Evolutionary conservation across 2,113 vertebrate genomes (phyloP), one percentile per base, ranked within the genome.

Genomic region (pig (Sus scrofa)): DNA sequence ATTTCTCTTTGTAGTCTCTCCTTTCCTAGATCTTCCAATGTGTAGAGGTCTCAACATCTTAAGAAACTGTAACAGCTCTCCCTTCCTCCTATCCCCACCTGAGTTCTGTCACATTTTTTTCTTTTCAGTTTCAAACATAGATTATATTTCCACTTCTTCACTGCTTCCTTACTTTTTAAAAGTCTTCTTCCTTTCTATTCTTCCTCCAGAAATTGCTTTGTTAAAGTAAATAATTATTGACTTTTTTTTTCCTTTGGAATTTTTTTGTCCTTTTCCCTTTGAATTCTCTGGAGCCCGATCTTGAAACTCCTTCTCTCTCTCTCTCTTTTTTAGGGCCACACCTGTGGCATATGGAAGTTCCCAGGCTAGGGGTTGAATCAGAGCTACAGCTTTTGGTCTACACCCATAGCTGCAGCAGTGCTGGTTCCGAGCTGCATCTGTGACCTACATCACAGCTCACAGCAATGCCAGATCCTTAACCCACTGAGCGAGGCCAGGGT

Each of bases 211-310:
- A 71, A 89, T 77, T 82, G 11, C 26, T 70, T 89, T 75, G 37
- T 89, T 82, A 75, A 86, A 63, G 63, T 93, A 89, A 62, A 65
- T 73, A 70, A 90, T 73, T 86, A 3, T 7, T 88, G 50, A 54
- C n/a, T 58, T 56, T 52, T 58, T 50, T 86, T 58, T 56, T 52
- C 52, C 85, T 84, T 68, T 62, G 7, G 24, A 78, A 18, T 15
- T 54, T 94, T 65, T 94, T 65, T 67, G 7, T 50, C 22, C 19
- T 75, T 73, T 74, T 54, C 26, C 39, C 16, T 70, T 71, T 74
- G 30, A 32, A 8, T 9, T 81, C 32, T 85, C 20, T 54, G n/a
- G 39, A 93, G 6, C 2, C 32, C 77, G 81, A 78, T 67, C 8
- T 68, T 70, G 9, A 65, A 73, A 91, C 13, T 37, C 2, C 2